A percentile compares a stretch with the other conserved stretches of the same genome.
Conservation (phyloP, 2,888 invertebrate genomes). For the Chalcosyrphus nemorum region DNA sequence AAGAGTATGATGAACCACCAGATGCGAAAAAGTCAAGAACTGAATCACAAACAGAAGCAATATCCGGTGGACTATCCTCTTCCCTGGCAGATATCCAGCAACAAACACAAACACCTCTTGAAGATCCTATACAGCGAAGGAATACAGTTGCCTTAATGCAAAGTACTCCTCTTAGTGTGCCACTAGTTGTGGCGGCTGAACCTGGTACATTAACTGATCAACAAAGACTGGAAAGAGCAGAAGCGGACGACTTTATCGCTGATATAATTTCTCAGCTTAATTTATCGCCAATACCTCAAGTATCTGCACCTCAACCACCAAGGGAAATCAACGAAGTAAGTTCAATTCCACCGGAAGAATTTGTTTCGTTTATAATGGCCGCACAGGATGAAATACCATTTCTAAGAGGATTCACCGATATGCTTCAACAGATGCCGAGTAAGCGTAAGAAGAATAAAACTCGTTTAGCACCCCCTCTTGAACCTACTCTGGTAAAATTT, state of each 20-base stretch:
- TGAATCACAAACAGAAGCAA: background rate
- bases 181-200: background rate
- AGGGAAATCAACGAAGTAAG: background rate
- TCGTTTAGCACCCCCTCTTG: background rate
- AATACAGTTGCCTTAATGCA: constrained; percentile 28
- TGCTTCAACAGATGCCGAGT: too few relatives aligned
- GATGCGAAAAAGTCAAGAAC: background rate
- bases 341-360: background rate
- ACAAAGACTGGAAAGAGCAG: background rate
- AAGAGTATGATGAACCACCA: background rate
- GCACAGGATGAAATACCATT: background rate
- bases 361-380: background rate
- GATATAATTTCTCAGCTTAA: constrained; percentile 42
- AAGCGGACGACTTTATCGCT: constrained; percentile 7
- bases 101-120: background rate
- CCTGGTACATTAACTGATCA: background rate
- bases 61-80: background rate
- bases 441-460: too few relatives aligned
- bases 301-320: background rate
- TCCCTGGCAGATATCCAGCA: background rate
- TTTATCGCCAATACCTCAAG: constrained; percentile 33
- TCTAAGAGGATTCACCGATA: background rate
- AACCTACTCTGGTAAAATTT: background rate
- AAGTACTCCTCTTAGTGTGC: constrained; percentile 44
- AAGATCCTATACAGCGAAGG: background rate